Conservation (phyloP, 1,140 invertebrate genomes). For the Odontomachus brunneus region DNA sequence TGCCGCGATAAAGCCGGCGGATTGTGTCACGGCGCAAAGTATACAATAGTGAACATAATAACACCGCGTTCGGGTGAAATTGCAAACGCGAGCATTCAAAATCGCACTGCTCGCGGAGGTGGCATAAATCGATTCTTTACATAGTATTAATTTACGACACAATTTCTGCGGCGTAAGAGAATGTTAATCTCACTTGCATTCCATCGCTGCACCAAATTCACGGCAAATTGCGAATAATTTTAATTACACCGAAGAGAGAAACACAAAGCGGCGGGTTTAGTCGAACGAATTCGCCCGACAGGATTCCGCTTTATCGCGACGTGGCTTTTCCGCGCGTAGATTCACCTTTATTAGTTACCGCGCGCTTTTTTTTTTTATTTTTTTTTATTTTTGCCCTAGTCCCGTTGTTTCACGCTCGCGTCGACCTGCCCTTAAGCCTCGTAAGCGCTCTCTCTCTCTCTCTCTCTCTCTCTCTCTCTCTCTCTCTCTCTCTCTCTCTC, state of each 20-base stretch:
- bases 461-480: too few relatives aligned
- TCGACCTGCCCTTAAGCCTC: conserved; percentile 3
- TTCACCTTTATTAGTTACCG: conserved; percentile 43
- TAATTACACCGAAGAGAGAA: background rate
- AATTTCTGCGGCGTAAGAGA: conserved; percentile 17
- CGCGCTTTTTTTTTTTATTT: too few relatives aligned
- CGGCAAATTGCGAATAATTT: conserved; percentile 8
- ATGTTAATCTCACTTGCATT: conserved; percentile 23
- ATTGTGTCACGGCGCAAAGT: background rate
- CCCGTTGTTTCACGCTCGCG: conserved; percentile 17
- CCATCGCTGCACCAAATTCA: background rate
- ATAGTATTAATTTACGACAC: conserved; percentile 40
- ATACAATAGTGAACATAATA: conserved; percentile 6
- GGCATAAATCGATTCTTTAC: conserved; percentile 30
- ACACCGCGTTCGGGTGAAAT: background rate
- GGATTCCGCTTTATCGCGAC: background rate
- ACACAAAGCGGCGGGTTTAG: background rate
- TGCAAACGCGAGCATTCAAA: conserved; percentile 39
- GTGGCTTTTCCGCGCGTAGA: conserved; percentile 21
- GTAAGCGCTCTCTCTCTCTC: too few relatives aligned
- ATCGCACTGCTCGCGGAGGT: conserved; percentile 4
- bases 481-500: too few relatives aligned
- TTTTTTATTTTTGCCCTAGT: conserved; percentile 23
- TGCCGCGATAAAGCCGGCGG: conserved; percentile 1
- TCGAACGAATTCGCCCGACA: background rate